These are phyloP conservation scores for Drosophila imparisetae DNA, from an alignment of 2,888 invertebrate genomes.

Conservation along the genomic window DNA sequence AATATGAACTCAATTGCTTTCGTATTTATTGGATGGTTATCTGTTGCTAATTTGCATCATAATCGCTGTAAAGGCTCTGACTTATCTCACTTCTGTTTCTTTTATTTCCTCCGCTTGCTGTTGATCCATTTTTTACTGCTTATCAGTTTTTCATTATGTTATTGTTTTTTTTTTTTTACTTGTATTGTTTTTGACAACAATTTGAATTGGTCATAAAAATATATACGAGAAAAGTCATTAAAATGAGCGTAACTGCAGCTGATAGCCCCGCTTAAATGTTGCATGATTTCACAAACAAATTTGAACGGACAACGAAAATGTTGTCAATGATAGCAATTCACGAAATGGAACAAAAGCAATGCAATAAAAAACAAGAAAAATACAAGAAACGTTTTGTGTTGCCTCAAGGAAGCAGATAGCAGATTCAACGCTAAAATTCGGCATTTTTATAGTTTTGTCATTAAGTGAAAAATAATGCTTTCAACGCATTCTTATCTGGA, in stretches of 20 bases:
- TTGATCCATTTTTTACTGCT: slow-evolving; percentile 34
- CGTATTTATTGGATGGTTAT: background rate
- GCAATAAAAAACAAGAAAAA: background rate
- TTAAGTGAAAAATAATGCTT: background rate
- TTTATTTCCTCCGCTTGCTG: background rate
- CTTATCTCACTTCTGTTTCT: background rate
- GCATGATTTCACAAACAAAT: slow-evolving; percentile 23
- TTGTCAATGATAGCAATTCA: slow-evolving; percentile 29
- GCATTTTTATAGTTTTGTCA: background rate
- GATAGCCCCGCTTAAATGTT: slow-evolving; percentile 38
- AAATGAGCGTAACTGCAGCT: slow-evolving; percentile 24
- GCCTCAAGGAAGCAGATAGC: background rate
- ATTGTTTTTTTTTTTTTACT: background rate
- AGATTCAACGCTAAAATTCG: background rate
- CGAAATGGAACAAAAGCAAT: slow-evolving; percentile 1
- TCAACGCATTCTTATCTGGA: background rate
- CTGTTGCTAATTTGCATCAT: background rate
- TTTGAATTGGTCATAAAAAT: slow-evolving; percentile 62
- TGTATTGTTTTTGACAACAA: slow-evolving; percentile 7
- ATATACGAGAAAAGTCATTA: slow-evolving; percentile 36
- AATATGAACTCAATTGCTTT: background rate
- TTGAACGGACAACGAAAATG: slow-evolving; percentile 28
- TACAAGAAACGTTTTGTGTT: background rate
- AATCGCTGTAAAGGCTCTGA: slow-evolving; percentile 7
- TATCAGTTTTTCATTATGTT: slow-evolving; percentile 19